A percentile compares a stretch with the other conserved stretches of the same genome.
phyloP scores from a whole-genome alignment of 2,888 invertebrate genomes.

The Rhogogaster chlorosoma region DNA sequence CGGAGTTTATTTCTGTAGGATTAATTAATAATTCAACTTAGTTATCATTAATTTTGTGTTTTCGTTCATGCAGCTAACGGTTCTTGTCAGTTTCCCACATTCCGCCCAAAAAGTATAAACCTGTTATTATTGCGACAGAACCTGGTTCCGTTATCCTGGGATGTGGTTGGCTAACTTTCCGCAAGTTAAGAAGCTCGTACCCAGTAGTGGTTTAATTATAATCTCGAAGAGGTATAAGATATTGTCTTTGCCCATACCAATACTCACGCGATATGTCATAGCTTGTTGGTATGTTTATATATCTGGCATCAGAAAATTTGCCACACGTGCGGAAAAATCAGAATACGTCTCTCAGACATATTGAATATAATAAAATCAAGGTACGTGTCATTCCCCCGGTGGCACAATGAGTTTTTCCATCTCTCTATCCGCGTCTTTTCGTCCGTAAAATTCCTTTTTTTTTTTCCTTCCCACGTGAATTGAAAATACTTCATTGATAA shows the following conservation, averaged over 20 bases:
- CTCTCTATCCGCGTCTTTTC: constrained; percentile 14
- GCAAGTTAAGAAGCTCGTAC: not conserved
- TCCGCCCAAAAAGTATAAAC: not conserved
- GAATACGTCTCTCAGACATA: constrained; percentile 18
- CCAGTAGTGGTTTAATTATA: not conserved
- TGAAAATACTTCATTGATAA: constrained; percentile 19
- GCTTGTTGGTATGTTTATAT: not conserved
- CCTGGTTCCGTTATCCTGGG: not conserved
- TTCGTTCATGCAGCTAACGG: not conserved
- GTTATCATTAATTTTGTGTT: constrained; percentile 27
- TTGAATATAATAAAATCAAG: constrained; percentile 37
- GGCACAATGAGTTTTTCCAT: constrained; percentile 9
- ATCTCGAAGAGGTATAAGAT: not conserved
- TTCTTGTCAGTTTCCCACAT: not conserved
- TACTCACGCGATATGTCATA: not conserved
- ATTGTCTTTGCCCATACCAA: not conserved
- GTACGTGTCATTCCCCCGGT: constrained; percentile 14
- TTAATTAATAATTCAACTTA: constrained; percentile 31
- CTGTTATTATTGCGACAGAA: constrained; percentile 19
- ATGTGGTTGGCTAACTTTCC: not conserved
- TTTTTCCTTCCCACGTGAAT: not conserved
- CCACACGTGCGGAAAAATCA: constrained; percentile 8
- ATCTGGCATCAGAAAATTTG: constrained; percentile 4
- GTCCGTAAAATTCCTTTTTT: not conserved
- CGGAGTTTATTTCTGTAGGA: constrained; percentile 6